Evolutionary conservation across 2,888 invertebrate genomes (phyloP), one percentile per base, ranked within the genome.

Genomic region (Lithophane ornitopus): DNA sequence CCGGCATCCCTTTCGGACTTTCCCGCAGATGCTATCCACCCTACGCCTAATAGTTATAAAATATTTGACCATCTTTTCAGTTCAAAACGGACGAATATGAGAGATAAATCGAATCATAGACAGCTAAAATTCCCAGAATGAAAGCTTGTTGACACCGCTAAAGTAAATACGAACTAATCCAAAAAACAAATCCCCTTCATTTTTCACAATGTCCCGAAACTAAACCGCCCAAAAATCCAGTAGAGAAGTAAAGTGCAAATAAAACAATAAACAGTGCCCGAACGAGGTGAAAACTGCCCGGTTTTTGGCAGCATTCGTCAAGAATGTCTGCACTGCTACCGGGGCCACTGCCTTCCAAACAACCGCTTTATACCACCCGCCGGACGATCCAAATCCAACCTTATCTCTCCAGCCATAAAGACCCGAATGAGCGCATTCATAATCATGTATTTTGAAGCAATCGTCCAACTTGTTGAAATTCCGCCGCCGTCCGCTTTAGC

Each of bases 291-390:
- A 95, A 96, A 95, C 95, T 94, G 94, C 91, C 92, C 92, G 91
- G 92, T 94, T 96, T 95, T 95, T 96, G 95, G 95, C 95, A 95
- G 95, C 95, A 95, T 95, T 95, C 95, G 95, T 96, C 96, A 95
- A 95, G 94, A 95, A 94, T 94, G 87, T 85, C 87, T 88, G 92
- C 94, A 91, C 92, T 92, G 92, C 92, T 90, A 89, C 77, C 86
- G 84, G 87, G 86, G 87, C 90, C 87, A 89, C 91, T 89, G 87
- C 89, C 88, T 86, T 76, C 76, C 85, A 84, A 85, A 84, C 80
- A 83, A 80, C 84, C 77, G 39, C 69, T 74, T 69, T 65, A 59
- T 69, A 76, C 72, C 44, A 70, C 66, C 34, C 28, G 68, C 63
- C 9, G 39, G 76, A 80, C 75, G 80, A 81, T 59, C 86, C 49